Base-by-base conservation (phyloP, 1,140 invertebrate genomes). In the Drosophila watanabei region DNA sequence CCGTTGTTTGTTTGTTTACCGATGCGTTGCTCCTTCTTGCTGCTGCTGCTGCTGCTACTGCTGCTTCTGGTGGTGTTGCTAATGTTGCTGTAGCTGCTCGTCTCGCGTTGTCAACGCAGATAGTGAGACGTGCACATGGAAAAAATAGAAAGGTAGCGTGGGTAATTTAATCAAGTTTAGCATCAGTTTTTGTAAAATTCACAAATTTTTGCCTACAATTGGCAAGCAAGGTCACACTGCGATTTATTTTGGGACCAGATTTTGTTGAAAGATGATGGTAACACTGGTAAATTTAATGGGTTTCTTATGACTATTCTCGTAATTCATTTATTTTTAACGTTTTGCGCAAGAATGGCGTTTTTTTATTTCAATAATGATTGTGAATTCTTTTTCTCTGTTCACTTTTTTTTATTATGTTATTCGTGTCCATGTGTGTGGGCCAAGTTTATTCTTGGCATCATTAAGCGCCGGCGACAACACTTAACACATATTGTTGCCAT, bases 391-490 rank as follows among this genome's bases (percentile, higher is more conserved):
- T 30, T 28, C 8, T 48, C 8, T n/a, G 33, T 51, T 20, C 18
- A 24, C 8, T 30, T 33, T 24, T 28, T n/a, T 24, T 32, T 52
- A 10, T 30, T 41, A n/a, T 46, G 20, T 54, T 30, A 10, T 32
- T 48, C 5, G 51, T 49, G 52, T 66, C 64, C 54, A 54, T 61
- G 35, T 72, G 76, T 58, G 71, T 77, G 64, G 51, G 49, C 41
- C 62, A 77, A 76, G 85, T 86, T 90, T 90, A 90, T 90, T 90
- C 86, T 90, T 86, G 79, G 86, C 86, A 90, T 90, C 86, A 90
- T 90, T 90, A 90, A 90, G 71, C 86, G 57, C 58, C 61, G 82
- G 72, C 79, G 71, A 82, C 82, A 80, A 86, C 86, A 89, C 86
- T 90, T 89, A 89, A 86, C 86, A 89, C 65, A 88, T 82, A 80